A percentile compares a stretch with the other conserved stretches of the same genome.
Evolutionary conservation across 2,113 vertebrate genomes (phyloP).

Genomic region (Chloropsis hardwickii): DNA sequence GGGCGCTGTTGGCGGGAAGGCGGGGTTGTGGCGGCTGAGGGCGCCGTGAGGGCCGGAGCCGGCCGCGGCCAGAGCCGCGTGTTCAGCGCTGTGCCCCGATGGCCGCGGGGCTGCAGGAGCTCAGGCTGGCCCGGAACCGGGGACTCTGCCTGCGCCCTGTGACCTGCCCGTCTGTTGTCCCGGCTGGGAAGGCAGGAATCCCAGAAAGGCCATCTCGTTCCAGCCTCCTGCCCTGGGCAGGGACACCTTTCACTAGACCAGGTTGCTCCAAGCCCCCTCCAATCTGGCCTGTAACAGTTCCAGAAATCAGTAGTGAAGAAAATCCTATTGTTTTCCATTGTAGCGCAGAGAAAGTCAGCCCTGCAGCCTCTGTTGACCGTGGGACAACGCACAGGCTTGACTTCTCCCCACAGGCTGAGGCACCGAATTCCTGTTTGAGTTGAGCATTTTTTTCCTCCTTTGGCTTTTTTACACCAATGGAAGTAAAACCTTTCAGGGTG

Average conservation of each 20-base stretch:
- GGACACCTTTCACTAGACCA: neutral
- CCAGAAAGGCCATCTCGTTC: too few relatives aligned
- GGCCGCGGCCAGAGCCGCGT: rapidly evolving
- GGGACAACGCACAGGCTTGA: rapidly evolving
- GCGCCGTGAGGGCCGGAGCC: rapidly evolving
- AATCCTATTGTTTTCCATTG: neutral
- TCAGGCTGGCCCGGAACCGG: rapidly evolving
- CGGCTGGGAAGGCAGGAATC: neutral
- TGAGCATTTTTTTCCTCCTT: too few relatives aligned
- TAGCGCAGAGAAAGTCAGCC: neutral
- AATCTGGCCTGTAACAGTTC: neutral
- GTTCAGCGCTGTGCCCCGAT: rapidly evolving
- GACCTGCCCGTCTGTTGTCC: neutral
- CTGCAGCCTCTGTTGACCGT: neutral
- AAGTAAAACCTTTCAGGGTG: neutral
- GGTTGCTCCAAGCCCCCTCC: neutral
- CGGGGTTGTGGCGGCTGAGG: rapidly evolving
- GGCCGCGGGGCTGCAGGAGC: neutral
- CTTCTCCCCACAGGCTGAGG: neutral
- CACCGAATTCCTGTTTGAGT: rapidly evolving
- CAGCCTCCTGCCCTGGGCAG: neutral
- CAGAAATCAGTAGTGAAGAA: neutral
- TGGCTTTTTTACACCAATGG: neutral
- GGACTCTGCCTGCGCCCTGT: neutral
- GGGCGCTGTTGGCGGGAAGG: neutral